Evolutionary conservation across 1,140 invertebrate genomes (phyloP).

Genomic region (Hydropsyche tenuis): DNA sequence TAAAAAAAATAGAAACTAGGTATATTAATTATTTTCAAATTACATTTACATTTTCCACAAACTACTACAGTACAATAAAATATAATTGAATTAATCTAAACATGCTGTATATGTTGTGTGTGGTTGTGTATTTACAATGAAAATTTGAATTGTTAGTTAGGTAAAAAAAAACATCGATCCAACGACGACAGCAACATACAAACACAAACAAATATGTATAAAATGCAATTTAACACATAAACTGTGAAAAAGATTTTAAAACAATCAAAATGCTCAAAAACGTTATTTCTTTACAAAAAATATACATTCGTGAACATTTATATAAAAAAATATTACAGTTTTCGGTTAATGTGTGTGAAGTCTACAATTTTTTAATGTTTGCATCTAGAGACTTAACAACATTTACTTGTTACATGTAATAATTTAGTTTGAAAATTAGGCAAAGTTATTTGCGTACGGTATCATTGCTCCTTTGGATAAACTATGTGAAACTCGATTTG

Average conservation of each 20-base stretch:
- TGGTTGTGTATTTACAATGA: conserved; percentile 39
- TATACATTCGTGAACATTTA: conserved; percentile 7
- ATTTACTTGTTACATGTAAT: conserved; percentile 29
- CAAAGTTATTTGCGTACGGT: conserved; percentile 49
- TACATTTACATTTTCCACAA: neutral
- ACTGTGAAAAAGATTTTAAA: neutral
- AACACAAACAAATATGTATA: conserved; percentile 20
- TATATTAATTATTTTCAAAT: conserved; percentile 1
- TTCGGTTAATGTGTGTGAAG: conserved; percentile 9
- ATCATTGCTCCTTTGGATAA: conserved; percentile 48
- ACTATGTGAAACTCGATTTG: conserved; percentile 1
- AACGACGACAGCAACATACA: conserved; percentile 9
- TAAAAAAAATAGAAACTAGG: conserved; percentile 23
- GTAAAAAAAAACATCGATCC: neutral
- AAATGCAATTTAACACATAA: neutral
- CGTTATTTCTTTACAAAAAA: conserved; percentile 13
- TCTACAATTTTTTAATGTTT: conserved; percentile 9
- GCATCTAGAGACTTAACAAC: conserved; percentile 19
- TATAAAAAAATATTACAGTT: conserved; percentile 8
- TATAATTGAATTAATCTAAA: conserved; percentile 20
- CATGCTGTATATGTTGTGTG: conserved; percentile 25
- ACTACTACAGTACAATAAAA: conserved; percentile 3
- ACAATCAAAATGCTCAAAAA: conserved; percentile 4
- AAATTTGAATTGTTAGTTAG: conserved; percentile 13
- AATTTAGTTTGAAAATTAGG: conserved; percentile 47